A percentile compares a stretch with the other conserved stretches of the same genome.
Conservation (phyloP, 2,113 vertebrate species). For the Sebastes schlegelii region DNA sequence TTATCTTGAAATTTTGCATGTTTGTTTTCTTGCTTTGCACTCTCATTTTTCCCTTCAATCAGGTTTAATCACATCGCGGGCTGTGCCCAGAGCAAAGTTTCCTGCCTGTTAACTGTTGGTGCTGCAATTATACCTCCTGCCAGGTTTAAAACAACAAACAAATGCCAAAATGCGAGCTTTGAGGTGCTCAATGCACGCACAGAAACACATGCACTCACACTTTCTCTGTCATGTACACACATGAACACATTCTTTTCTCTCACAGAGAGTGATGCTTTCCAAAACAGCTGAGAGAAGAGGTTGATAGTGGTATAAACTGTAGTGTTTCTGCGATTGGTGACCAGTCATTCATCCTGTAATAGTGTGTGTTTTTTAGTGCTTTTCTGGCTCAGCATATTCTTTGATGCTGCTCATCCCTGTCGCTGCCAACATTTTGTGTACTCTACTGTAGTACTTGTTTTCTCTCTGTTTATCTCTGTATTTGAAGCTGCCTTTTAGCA, state of each 20-base stretch:
- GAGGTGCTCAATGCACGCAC: neutral
- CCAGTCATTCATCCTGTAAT: constrained; percentile 54
- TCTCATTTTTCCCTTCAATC: constrained; percentile 6
- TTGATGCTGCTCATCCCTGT: constrained; percentile 32
- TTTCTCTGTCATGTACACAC: constrained; percentile 2
- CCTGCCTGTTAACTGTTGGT: constrained; percentile 30
- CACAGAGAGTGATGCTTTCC: neutral
- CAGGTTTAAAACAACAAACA: constrained; percentile 56
- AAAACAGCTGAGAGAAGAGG: constrained; percentile 34
- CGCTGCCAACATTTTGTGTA: constrained; percentile 19
- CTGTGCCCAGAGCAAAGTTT: constrained; percentile 34
- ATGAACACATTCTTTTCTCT: neutral
- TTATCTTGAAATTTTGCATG: neutral
- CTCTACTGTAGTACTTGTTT: neutral
- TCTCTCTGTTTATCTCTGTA: neutral
- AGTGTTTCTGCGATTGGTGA: constrained; percentile 1
- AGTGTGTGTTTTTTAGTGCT: neutral
- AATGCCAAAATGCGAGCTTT: constrained; percentile 25
- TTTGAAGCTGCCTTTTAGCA: neutral
- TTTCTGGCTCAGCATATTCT: constrained; percentile 41
- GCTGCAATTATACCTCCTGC: constrained; percentile 45
- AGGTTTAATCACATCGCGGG: constrained; percentile 50
- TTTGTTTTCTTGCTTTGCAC: neutral
- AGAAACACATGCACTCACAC: neutral
- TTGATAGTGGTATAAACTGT: constrained; percentile 9